Base-by-base conservation (phyloP, 1,140 invertebrate species). In the Pogonomyrmex barbatus region DNA sequence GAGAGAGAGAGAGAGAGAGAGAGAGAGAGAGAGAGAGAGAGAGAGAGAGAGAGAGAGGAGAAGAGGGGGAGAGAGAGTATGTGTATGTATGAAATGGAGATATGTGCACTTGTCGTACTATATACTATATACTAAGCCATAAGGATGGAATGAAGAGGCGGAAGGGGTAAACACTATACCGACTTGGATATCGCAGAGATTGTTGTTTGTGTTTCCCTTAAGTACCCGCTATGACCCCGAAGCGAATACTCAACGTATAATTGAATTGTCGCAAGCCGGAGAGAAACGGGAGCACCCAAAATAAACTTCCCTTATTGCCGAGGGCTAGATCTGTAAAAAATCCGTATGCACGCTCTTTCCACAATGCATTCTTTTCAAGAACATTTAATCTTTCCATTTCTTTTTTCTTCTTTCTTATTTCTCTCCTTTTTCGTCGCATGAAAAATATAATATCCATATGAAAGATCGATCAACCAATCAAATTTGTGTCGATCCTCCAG, bases 191-290 rank as follows among this genome's bases (percentile, higher is more conserved):
- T 52, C 50, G 17, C 39, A 1, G 67, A n/a, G 24, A n/a, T 42
- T 17, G 78, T 14, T 45, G 5, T 50, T 54, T 8, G 33, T 24
- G 24, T 50, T 50, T 10, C 24, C 9, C 14, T 47, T 4, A 24
- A 84, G 33, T 70, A 30, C 9, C 39, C 54, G 42, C 56, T 47
- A 36, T 65, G 52, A 68, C 36, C 4, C 54, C 60, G 5, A 36
- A 77, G 52, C 14, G 24, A 75, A 87, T 70, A 8, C 73, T 73
- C 30, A 45, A 54, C 17, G 45, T 67, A n/a, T 83, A 83, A 89
- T 89, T 89, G 71, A 87, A 86, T 89, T 45, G 60, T 83, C 67
- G 33, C 24, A 45, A 70, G 33, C 3, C 10, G 12, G 10, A 36
- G n/a, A 14, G 63, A 63, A 24, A 24, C 17, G 4, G 17, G 17